These are phyloP conservation scores for Pyrgilauda ruficollis DNA, from an alignment of 2,113 vertebrate genomes.

Conservation along the genomic window DNA sequence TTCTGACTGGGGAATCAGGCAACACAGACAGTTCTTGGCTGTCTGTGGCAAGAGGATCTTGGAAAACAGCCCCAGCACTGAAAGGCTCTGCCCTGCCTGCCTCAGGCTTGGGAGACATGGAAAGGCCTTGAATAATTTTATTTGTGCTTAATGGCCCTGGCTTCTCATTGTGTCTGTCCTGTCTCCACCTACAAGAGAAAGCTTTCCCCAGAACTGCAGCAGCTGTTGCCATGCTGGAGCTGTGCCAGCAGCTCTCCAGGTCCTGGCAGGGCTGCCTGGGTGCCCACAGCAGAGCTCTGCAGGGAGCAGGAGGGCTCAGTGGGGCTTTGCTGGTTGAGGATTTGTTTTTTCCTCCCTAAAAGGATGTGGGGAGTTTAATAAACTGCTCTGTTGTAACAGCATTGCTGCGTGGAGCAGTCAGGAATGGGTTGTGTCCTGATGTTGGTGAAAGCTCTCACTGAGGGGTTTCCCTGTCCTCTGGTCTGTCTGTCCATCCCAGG, in stretches of 20 bases:
- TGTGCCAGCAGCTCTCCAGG: neutral
- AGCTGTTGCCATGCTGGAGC: neutral
- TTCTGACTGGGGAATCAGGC: neutral
- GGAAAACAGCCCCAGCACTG: neutral
- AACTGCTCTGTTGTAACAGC: neutral
- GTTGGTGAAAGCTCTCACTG: neutral
- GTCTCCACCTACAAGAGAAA: neutral
- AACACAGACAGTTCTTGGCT: neutral
- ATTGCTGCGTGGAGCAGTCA: neutral
- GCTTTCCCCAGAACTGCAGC: neutral
- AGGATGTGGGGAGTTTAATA: neutral
- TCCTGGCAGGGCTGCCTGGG: neutral
- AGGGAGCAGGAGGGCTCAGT: neutral
- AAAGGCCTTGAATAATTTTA: neutral
- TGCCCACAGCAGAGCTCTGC: neutral
- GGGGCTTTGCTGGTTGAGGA: neutral
- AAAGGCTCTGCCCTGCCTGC: neutral
- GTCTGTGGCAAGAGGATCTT: neutral
- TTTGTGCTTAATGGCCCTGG: neutral
- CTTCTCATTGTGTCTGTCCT: neutral
- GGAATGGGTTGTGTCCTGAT: neutral
- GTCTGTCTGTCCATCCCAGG: conserved; percentile 67
- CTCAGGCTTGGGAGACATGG: fast-evolving
- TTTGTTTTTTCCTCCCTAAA: neutral
- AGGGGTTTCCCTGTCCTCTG: neutral